Conservation (phyloP, 2,113 vertebrate species). For the Tylochromis polylepis region DNA sequence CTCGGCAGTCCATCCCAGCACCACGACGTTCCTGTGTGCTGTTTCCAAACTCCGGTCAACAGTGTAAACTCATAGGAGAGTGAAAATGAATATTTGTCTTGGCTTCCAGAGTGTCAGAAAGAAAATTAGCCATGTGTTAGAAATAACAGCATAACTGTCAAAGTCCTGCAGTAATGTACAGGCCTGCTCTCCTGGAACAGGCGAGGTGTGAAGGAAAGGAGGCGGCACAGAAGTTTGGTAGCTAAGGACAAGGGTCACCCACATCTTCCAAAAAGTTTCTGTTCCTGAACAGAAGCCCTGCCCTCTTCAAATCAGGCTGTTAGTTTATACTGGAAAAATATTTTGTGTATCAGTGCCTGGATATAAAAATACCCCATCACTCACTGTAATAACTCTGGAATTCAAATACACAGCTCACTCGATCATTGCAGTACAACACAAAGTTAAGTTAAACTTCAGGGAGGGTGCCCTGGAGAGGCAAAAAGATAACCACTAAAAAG, state of each 20-base stretch:
- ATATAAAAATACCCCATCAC: background rate
- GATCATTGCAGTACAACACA: background rate
- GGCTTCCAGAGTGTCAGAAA: constrained; percentile 51
- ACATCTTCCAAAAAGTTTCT: background rate
- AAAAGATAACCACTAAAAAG: background rate
- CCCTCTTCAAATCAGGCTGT: background rate
- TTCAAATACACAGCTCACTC: background rate
- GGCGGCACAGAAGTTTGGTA: background rate
- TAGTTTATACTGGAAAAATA: background rate
- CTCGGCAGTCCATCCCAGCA: background rate
- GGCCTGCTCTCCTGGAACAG: background rate
- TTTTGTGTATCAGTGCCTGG: background rate
- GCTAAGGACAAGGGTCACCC: constrained; percentile 10
- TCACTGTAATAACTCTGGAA: background rate
- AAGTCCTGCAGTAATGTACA: constrained; percentile 23
- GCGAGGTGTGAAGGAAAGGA: background rate
- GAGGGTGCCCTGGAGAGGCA: background rate
- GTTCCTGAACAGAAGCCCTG: background rate
- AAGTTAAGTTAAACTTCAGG: background rate
- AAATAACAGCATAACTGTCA: constrained; percentile 48
- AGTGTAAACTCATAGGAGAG: constrained; percentile 51
- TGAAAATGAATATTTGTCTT: constrained; percentile 60
- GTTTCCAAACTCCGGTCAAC: constrained; percentile 15
- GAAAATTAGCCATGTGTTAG: constrained; percentile 59
- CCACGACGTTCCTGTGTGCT: constrained; percentile 30